phyloP scores from a whole-genome alignment of 2,113 vertebrate genomes.

The Pyxicephalus adspersus region DNA sequence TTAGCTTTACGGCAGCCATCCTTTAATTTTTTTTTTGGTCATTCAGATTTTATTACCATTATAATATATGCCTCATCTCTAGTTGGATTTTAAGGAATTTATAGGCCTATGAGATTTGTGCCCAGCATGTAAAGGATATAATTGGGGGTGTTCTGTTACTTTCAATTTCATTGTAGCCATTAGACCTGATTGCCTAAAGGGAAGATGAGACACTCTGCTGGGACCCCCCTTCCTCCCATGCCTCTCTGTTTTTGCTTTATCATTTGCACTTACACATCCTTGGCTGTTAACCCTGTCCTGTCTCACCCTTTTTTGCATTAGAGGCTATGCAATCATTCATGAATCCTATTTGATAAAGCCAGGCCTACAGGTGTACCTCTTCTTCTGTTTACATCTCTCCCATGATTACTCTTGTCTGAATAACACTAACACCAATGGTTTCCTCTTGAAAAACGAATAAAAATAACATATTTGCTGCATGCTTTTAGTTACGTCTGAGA shows the following conservation, averaged over 20 bases:
- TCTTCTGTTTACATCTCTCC: constrained; percentile 69
- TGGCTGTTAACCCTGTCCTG: constrained; percentile 84
- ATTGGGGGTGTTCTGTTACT: too few relatives aligned
- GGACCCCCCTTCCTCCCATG: constrained; percentile 70
- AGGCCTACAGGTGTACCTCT: constrained; percentile 39
- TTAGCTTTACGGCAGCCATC: too few relatives aligned
- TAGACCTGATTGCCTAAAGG: constrained; percentile 17
- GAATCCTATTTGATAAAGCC: constrained; percentile 66
- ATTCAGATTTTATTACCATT: too few relatives aligned
- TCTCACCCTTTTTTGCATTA: constrained; percentile 84
- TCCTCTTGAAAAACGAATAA: constrained; percentile 83
- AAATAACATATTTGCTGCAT: constrained; percentile 74
- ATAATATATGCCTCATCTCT: too few relatives aligned
- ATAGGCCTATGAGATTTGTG: too few relatives aligned
- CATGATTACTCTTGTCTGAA: constrained; percentile 73
- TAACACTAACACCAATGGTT: constrained; percentile 90
- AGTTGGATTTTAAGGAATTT: too few relatives aligned
- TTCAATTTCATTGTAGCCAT: not conserved
- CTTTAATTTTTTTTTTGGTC: too few relatives aligned
- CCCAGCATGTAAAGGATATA: too few relatives aligned
- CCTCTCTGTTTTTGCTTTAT: constrained; percentile 77
- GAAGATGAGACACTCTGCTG: constrained; percentile 89
- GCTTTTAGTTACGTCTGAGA: constrained; percentile 63
- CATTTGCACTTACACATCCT: constrained; percentile 68
- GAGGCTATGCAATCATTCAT: constrained; percentile 89